Evolutionary conservation across 2,888 invertebrate species (phyloP).

Genomic region (Galeopsomyia nigrocyanea): DNA sequence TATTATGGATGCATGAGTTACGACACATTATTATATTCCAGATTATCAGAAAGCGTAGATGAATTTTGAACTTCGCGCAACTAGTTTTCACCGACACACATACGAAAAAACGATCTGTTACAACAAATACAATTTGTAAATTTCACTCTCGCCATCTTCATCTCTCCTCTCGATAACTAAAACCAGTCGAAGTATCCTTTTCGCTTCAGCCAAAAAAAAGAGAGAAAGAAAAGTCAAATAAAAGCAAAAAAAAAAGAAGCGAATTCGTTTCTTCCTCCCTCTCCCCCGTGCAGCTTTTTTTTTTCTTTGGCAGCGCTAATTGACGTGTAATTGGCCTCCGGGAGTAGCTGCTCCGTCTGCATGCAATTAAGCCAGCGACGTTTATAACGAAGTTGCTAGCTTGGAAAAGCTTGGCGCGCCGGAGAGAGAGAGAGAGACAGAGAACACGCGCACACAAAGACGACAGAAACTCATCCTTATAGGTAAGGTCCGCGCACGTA

Average conservation of each 20-base stretch:
- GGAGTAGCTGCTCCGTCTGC: constrained; percentile 56
- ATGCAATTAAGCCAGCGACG: constrained; percentile 61
- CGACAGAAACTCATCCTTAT: background rate
- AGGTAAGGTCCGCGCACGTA: too few relatives aligned
- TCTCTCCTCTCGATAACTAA: too few relatives aligned
- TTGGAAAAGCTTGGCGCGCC: constrained; percentile 11
- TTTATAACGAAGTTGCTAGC: constrained; percentile 46
- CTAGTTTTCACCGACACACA: too few relatives aligned
- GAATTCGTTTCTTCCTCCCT: background rate
- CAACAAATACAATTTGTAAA: too few relatives aligned
- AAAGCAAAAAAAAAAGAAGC: background rate
- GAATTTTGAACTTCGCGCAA: too few relatives aligned
- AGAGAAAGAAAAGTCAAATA: background rate
- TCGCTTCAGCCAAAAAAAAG: background rate
- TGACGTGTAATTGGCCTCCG: constrained; percentile 45
- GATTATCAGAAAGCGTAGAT: too few relatives aligned
- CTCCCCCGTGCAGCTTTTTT: background rate
- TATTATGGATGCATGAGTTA: too few relatives aligned
- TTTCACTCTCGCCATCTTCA: too few relatives aligned
- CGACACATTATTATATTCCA: too few relatives aligned
- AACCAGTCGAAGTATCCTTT: too few relatives aligned
- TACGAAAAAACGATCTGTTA: too few relatives aligned
- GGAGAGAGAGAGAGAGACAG: too few relatives aligned
- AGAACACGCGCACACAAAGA: constrained; percentile 19
- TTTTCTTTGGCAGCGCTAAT: constrained; percentile 39